Base-by-base conservation (phyloP, 2,888 invertebrate species). In the Tortrix viridana region DNA sequence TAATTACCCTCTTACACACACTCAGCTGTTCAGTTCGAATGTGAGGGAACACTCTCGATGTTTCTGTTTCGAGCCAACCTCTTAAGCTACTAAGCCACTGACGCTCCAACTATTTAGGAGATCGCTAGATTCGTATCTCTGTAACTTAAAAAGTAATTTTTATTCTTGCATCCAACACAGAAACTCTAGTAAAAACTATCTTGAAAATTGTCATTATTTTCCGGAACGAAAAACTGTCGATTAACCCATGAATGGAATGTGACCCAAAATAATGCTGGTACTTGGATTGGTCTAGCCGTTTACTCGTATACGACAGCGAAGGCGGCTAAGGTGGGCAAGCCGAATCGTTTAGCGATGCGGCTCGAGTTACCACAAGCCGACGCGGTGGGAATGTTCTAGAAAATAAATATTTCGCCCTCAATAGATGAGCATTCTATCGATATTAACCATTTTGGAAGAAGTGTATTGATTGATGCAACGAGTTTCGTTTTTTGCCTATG, bases 331-430 rank as follows among this genome's bases (percentile, higher is more conserved):
- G 53, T 38, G 79, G 75, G 73, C 82, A 84, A 71, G 70, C 71
- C 87, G 67, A 86, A 89, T 88, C 78, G 83, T 73, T 82, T 81
- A 80, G 82, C 78, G 81, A 83, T 82, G 84, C 84, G 79, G 77
- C 74, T 74, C 69, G 73, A 82, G 76, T 77, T 77, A 76, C 74
- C 81, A 69, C 70, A 75, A 74, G 74, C 71, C 72, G 77, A 69
- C 72, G 73, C 79, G 79, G 80, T 84, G 84, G 81, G 85, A 87
- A 88, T 85, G 73, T 73, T 67, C 60, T 67, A 70, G 79, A 81
- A 82, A 81, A 74, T 19, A 48, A 41, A 47, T 41, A 43, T 52
- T 52, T 26, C 19, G 26, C 37, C 32, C 32, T 32, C 32, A 12
- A 32, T 12, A 32, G 12, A 7, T 12, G 9, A 26, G 26, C 26